Base-by-base conservation (phyloP, 1,140 invertebrate species). In the Armadillidium nasatum region DNA sequence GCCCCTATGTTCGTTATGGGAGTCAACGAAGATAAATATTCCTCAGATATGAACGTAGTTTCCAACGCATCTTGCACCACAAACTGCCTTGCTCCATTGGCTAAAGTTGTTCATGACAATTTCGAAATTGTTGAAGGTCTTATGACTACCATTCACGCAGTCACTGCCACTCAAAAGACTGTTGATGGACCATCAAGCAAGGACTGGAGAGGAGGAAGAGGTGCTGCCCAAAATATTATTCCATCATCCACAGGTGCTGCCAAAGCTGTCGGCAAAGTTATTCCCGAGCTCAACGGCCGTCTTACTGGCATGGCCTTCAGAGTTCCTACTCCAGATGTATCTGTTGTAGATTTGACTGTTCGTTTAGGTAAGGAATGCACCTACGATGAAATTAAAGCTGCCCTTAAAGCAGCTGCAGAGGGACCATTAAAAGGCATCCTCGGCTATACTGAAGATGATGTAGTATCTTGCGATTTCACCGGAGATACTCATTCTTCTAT, bases 31-130 rank as follows among this genome's bases (percentile, higher is more conserved):
- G 91, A 95, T 4, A 87, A 90, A 23, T 99, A 98, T 83, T 89
- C 94, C 74, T 90, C 92, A 74, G 88, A 88, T 69, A 89, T 88
- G 87, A 91, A 92, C 83, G 87, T 94, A 74, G 92, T 99, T 19
- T 96, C 94, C 78, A 99, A 98, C 84, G 97, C 97, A 71, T 98
- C 95, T 10, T 99, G 97, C 89, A 99, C 97, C 67, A 99, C 98
- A 83, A 99, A 99, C 87, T 99, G 97, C 84, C 88, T 99, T 76
- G 98, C 98, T 82, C 98, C 98, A 45, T 87, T 99, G 23, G 96
- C 95, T 79, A 99, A 99, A 84, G 95, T 99, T 71, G 91, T 99
- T 82, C 86, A 94, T 82, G 95, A 98, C 83, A 95, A 97, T 83
- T 99, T 97, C 84, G 92, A 93, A 83, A 98, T 99, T 84, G 87